These are phyloP conservation scores for Zapornia atra DNA, from an alignment of 2,113 vertebrate species.

Conservation along the genomic window DNA sequence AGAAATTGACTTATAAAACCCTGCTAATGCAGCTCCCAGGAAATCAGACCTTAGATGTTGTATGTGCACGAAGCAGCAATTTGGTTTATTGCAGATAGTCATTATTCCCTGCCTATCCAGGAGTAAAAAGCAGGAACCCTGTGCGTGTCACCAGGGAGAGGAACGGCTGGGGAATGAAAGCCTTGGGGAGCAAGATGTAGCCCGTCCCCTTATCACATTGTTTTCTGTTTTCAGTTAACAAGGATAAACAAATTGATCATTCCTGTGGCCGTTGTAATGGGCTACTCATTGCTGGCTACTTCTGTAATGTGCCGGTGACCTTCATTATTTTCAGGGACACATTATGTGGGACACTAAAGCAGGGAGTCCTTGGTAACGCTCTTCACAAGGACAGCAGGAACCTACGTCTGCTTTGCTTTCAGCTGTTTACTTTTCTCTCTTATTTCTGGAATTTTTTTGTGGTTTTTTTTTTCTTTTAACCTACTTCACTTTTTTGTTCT, in stretches of 20 bases:
- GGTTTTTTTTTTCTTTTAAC: not conserved
- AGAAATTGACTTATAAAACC: slow-evolving; percentile 2
- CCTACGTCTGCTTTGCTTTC: not conserved
- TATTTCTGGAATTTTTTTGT: not conserved
- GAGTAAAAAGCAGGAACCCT: not conserved
- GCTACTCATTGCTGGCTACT: not conserved
- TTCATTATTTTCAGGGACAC: slow-evolving; percentile 26
- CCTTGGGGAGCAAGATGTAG: not conserved
- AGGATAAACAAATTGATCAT: slow-evolving; percentile 65
- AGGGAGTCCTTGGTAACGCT: not conserved
- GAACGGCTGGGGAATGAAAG: not conserved
- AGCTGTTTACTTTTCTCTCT: not conserved
- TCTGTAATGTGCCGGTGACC: slow-evolving; percentile 5
- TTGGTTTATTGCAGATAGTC: not conserved
- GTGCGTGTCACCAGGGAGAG: fast-evolving
- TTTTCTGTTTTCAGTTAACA: slow-evolving; percentile 19
- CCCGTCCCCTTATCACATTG: not conserved
- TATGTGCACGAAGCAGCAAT: not conserved
- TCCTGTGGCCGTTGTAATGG: not conserved
- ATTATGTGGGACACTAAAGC: not conserved
- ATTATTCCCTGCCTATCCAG: not conserved
- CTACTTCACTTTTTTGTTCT: not conserved
- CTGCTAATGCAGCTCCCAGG: not conserved
- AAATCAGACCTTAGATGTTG: not conserved
- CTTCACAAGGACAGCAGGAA: not conserved